Conservation (phyloP, 1,140 invertebrate species). For the Lucilia cuprina region DNA sequence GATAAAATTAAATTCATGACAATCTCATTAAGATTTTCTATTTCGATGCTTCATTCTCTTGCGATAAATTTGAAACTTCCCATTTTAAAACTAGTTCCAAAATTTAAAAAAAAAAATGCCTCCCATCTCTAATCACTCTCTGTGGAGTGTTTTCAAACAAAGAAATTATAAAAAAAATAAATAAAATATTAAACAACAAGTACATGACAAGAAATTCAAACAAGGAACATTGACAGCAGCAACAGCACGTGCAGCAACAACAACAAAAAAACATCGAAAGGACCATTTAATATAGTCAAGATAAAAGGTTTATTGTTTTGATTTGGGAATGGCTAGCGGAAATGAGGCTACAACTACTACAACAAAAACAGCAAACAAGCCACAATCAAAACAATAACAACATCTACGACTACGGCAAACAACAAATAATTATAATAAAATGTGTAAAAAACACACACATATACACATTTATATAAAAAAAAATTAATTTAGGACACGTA, state of each 20-base stretch:
- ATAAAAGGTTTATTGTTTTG: background rate
- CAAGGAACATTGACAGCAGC: background rate
- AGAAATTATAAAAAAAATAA: background rate
- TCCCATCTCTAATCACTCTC: no score
- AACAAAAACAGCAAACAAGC: background rate
- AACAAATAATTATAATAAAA: background rate
- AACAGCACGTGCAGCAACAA: background rate
- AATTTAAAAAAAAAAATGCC: no score
- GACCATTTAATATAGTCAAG: background rate
- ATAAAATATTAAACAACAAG: background rate
- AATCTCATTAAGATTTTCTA: no score
- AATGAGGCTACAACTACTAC: background rate
- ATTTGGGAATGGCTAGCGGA: background rate
- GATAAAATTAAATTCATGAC: no score
- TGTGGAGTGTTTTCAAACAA: background rate
- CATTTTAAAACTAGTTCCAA: no score
- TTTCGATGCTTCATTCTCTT: no score
- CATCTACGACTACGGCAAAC: background rate
- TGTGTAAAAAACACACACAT: background rate
- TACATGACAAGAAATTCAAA: background rate
- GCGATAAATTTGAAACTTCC: no score
- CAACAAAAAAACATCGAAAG: background rate
- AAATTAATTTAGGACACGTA: constrained; percentile 7
- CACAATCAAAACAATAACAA: background rate
- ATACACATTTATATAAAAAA: background rate